Percentiles rank a stretch among this genome's conserved stretches.
Evolutionary conservation across 2,113 vertebrate genomes (phyloP).

Genomic region (Perca schrenkii): DNA sequence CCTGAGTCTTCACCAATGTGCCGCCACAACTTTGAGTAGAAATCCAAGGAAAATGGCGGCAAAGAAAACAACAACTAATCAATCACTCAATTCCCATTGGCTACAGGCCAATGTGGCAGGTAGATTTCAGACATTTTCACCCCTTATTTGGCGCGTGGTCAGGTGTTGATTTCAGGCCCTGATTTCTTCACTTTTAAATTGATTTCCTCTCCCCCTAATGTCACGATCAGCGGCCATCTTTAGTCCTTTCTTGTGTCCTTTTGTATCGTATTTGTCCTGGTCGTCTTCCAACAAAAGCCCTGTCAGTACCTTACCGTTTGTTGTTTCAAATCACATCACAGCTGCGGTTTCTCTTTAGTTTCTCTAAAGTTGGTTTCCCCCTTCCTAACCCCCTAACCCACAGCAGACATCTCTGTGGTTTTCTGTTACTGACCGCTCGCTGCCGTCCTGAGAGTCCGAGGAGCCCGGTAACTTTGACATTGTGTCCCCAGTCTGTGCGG

Average conservation of each 20-base stretch:
- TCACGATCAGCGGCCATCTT: neutral
- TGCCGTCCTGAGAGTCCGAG: constrained; percentile 31
- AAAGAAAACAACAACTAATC: no score
- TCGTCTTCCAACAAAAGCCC: neutral
- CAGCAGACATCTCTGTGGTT: constrained; percentile 9
- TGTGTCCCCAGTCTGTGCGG: constrained; percentile 28
- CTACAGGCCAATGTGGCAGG: no score
- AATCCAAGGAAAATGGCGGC: no score
- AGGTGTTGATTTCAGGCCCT: no score
- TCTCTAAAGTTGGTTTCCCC: neutral
- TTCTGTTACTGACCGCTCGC: constrained; percentile 44
- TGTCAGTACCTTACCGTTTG: neutral
- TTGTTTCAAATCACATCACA: neutral
- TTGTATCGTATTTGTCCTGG: neutral
- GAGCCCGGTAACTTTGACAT: constrained; percentile 53
- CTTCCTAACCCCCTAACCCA: neutral
- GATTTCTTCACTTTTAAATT: no score
- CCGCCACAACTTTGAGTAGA: no score
- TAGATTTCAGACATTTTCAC: no score
- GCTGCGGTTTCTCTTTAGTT: neutral
- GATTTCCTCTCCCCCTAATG: neutral
- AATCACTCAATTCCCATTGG: no score
- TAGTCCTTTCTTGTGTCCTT: neutral
- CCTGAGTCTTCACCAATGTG: no score
- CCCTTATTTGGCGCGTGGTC: no score